phyloP scores from a whole-genome alignment of 2,888 invertebrate species.

The Philopedon plagiatum region DNA sequence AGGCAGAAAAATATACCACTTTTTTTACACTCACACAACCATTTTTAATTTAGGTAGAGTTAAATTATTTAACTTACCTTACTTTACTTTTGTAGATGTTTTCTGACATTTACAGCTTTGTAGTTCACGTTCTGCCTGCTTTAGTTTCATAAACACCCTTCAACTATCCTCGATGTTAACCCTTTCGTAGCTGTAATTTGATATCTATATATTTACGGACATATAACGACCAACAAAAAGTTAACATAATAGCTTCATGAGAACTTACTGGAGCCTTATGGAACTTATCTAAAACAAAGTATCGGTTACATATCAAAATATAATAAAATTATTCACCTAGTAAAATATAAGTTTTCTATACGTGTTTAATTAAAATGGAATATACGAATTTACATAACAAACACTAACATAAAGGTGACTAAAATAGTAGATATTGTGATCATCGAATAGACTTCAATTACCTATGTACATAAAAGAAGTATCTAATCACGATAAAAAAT shows the following conservation, averaged over 20 bases:
- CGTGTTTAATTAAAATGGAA: neutral
- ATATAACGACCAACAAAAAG: slow-evolving; percentile 27
- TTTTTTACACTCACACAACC: no score
- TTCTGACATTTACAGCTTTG: no score
- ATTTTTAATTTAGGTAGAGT: no score
- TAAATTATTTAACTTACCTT: no score
- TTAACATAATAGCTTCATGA: slow-evolving; percentile 21
- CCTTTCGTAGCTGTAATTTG: slow-evolving; percentile 28
- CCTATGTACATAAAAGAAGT: no score
- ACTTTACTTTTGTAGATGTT: no score
- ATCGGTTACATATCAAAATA: slow-evolving; percentile 27
- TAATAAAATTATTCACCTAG: slow-evolving; percentile 5
- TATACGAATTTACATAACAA: neutral
- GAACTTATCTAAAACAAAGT: slow-evolving; percentile 13
- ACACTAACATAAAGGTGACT: no score
- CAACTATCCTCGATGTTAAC: slow-evolving; percentile 5
- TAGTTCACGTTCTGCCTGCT: no score
- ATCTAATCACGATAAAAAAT: no score
- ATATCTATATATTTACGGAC: slow-evolving; percentile 44
- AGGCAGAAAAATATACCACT: no score
- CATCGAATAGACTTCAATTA: no score
- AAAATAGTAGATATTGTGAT: no score
- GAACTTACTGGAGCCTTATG: slow-evolving; percentile 13
- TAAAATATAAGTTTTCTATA: neutral
- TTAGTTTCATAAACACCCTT: neutral